These are phyloP conservation scores for Microctenopoma lineatum DNA, from an alignment of 2,797 vertebrate species.

Conservation along the genomic window DNA sequence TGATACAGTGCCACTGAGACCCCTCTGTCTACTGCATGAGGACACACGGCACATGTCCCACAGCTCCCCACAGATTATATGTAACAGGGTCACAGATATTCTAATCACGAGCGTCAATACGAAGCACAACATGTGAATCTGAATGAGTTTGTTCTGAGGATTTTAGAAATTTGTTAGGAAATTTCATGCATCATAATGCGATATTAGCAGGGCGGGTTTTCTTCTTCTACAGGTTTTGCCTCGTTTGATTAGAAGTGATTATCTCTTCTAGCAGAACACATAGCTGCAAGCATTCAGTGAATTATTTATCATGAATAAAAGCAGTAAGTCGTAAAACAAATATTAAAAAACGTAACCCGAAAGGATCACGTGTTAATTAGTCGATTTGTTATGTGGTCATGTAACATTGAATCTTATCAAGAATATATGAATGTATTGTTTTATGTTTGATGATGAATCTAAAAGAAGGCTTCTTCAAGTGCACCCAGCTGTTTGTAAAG, in stretches of 20 bases:
- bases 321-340: conserved; percentile 65
- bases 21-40: neutral
- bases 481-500: neutral
- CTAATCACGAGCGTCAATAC: conserved; percentile 41
- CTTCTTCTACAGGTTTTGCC: conserved; percentile 45
- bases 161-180: conserved; percentile 52
- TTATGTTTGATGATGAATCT: neutral
- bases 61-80: conserved; percentile 35
- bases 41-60: conserved; percentile 19
- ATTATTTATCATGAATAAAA: conserved; percentile 80
- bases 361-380: conserved; percentile 2
- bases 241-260: conserved; percentile 57
- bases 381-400: neutral
- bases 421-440: neutral
- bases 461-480: neutral
- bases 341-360: conserved; percentile 50
- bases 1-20: conserved; percentile 38
- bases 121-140: conserved; percentile 47
- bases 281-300: conserved; percentile 77
- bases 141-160: conserved; percentile 39
- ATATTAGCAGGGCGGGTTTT: conserved; percentile 56
- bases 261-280: conserved; percentile 67
- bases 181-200: conserved; percentile 66
- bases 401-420: neutral
- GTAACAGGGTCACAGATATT: conserved; percentile 52